Evolutionary conservation across 2,888 invertebrate species (phyloP), one percentile per base, ranked within the genome.

Genomic region (Sesia apiformis): DNA sequence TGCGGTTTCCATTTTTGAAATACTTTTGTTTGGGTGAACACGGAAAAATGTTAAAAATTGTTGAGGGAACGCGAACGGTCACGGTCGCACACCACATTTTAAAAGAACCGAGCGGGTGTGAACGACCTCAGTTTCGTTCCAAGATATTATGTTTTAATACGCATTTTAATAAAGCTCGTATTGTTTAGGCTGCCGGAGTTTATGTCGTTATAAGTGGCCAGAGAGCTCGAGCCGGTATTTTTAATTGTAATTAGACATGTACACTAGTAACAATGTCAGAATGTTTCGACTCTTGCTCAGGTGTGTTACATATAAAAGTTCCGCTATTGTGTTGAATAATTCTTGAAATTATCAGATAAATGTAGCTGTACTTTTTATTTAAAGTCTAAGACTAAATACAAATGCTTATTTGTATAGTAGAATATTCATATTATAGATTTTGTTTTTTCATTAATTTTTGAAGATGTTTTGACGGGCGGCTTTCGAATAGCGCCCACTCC

Each of bases 131-230:
- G 67, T 65, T 74, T 69, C 71, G 71, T 80, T 76, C 75, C 76
- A 74, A 78, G 78, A 78, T 84, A 23, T 23, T 23, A 81, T 78
- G 76, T 81, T 84, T 78, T 78, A 81, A 81, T 83, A 82, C 76
- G 78, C 77, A 85, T 85, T 84, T 81, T 84, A 84, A 83, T 84
- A 85, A 82, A 76, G 74, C 76, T 74, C 67, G 77, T 80, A 84
- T 78, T 84, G 83, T 84, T 84, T 77, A 73, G 72, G 67, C 72
- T 73, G 72, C 69, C 70, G 72, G 81, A 69, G 72, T 67, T 72
- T 73, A 63, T 71, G 78, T 81, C 75, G 60, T 59, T 60, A 58
- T 62, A 63, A 62, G 61, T 60, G 60, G 67, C 74, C 55, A 57
- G 52, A 40, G 51, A 49, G 52, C 52, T 46, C 49, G 52, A 57